phyloP scores from a whole-genome alignment of 1,140 invertebrate genomes.

The Leptinotarsa undecemlineata region DNA sequence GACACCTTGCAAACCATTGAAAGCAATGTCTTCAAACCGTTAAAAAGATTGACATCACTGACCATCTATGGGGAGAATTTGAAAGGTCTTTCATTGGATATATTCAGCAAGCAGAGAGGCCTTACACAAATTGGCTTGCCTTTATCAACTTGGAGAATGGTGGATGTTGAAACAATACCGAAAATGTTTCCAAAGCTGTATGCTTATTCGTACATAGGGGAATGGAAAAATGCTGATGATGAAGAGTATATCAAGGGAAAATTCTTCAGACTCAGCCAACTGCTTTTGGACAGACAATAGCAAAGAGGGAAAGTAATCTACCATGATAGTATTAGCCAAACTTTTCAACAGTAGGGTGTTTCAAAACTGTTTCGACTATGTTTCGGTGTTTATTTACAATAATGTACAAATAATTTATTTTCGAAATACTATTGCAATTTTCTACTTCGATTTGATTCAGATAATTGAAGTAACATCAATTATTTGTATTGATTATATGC shows the following conservation, averaged over 20 bases:
- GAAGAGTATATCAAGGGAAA: not conserved
- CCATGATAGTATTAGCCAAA: too few species aligned
- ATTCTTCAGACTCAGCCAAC: not conserved
- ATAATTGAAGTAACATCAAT: too few species aligned
- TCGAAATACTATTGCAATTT: too few species aligned
- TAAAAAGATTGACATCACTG: not conserved
- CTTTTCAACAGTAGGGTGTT: too few species aligned
- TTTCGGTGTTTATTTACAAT: too few species aligned
- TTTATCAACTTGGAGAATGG: not conserved
- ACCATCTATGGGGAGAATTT: slow-evolving; percentile 10
- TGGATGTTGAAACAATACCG: not conserved
- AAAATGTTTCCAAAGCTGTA: not conserved
- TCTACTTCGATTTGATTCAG: too few species aligned
- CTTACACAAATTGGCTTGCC: slow-evolving; percentile 11
- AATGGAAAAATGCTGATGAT: slow-evolving; percentile 11
- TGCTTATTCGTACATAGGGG: slow-evolving; percentile 12
- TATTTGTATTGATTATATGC: too few species aligned
- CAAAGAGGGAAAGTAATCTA: too few species aligned
- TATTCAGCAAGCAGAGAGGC: slow-evolving; percentile 2
- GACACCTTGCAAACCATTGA: not conserved
- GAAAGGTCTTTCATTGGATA: not conserved
- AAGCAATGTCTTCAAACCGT: not conserved
- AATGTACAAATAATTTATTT: too few species aligned
- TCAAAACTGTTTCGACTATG: too few species aligned
- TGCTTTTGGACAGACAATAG: not conserved